Conservation (phyloP, 2,113 vertebrate genomes). For the Bucco capensis region DNA sequence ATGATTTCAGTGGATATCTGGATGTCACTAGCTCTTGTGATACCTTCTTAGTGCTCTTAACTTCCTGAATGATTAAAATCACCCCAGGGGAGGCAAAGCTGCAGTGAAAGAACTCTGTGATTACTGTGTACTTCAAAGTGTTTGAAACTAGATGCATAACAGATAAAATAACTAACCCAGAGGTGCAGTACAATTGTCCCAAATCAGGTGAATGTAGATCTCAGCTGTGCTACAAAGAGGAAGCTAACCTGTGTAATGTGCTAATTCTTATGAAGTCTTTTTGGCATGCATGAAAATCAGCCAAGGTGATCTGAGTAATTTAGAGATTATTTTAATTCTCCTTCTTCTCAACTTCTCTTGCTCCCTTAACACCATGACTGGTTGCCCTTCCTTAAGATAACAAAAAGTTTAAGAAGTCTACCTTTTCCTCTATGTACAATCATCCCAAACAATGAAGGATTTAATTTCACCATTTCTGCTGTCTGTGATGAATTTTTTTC, state of each 20-base stretch:
- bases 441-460: neutral
- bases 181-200: neutral
- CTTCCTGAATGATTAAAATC: neutral
- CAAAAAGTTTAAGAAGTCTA: neutral
- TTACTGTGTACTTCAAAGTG: neutral
- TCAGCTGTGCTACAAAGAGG: neutral
- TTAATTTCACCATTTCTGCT: neutral
- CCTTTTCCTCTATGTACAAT: neutral
- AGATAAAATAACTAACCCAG: neutral
- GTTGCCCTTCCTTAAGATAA: neutral
- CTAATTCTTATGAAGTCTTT: neutral
- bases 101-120: neutral
- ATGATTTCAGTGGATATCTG: neutral
- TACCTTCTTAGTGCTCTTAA: neutral
- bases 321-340: neutral
- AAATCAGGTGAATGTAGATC: neutral
- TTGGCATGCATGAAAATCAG: neutral
- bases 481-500: constrained; percentile 25
- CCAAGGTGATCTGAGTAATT: neutral
- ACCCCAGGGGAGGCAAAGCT: neutral
- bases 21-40: neutral
- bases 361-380: neutral
- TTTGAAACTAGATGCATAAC: neutral
- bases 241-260: neutral
- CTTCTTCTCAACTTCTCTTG: neutral